A percentile compares a stretch with the other conserved stretches of the same genome.
phyloP scores from a whole-genome alignment of 2,113 vertebrate genomes.

The Sylvia atricapilla region DNA sequence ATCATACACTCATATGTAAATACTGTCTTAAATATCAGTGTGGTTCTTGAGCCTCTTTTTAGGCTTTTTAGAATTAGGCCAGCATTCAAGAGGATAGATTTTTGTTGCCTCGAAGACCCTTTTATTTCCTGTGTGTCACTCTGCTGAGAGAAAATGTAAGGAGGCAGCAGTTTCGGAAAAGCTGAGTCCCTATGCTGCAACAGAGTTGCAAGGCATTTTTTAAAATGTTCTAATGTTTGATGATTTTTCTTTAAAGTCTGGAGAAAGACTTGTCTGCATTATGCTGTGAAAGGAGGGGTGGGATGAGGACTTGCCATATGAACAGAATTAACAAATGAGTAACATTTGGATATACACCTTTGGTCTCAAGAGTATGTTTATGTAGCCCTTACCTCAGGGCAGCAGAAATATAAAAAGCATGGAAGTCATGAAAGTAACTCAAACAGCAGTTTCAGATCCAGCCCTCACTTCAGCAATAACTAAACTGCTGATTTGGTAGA shows the following conservation, averaged over 20 bases:
- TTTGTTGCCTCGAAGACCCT: not conserved
- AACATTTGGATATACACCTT: not conserved
- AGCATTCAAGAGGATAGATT: not conserved
- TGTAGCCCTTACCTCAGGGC: not conserved
- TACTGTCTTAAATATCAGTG: not conserved
- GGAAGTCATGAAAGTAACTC: not conserved
- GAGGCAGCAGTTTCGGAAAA: not conserved
- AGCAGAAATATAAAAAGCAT: not conserved
- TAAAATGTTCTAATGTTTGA: not conserved
- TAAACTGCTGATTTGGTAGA: not conserved
- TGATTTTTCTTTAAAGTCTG: not conserved
- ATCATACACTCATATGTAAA: not conserved
- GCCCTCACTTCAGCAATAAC: not conserved
- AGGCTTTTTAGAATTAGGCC: not conserved
- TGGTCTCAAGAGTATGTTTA: not conserved
- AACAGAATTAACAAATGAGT: not conserved
- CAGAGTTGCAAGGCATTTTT: not conserved
- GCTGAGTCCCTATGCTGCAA: not conserved
- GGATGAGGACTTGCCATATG: not conserved
- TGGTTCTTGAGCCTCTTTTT: not conserved
- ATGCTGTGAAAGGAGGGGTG: not conserved
- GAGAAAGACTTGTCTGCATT: not conserved
- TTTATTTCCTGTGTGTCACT: not conserved
- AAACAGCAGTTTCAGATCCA: not conserved
- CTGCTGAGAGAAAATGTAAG: not conserved